A percentile compares a stretch with the other conserved stretches of the same genome.
Conservation (phyloP, 2,113 vertebrate species). For the Poeciliopsis occidentalis region DNA sequence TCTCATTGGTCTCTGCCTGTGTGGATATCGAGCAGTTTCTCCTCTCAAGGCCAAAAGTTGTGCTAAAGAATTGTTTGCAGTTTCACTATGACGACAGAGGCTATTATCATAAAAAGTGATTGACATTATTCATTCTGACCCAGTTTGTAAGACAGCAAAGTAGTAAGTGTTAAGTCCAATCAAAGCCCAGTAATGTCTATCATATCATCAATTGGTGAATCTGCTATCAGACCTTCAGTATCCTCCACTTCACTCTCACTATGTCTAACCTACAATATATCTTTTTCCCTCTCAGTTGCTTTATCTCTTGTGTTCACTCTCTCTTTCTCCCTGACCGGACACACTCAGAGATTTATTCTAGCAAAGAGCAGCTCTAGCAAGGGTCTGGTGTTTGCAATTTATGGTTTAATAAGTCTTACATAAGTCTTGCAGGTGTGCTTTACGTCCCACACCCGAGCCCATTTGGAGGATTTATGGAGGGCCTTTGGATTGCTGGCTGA, state of each 20-base stretch:
- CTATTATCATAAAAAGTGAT: conserved; percentile 26
- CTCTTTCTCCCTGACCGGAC: conserved; percentile 58
- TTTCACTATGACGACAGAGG: conserved; percentile 14
- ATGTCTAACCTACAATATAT: conserved; percentile 56
- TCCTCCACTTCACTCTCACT: conserved; percentile 57
- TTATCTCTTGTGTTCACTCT: conserved; percentile 68
- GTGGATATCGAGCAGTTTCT: conserved; percentile 41
- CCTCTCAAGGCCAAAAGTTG: conserved; percentile 25
- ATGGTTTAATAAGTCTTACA: conserved; percentile 88
- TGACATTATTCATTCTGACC: conserved; percentile 35
- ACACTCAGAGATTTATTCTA: conserved; percentile 79
- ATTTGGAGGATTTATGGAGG: conserved; percentile 84
- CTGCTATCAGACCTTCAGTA: conserved; percentile 53
- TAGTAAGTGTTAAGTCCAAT: conserved; percentile 80
- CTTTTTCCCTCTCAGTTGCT: conserved; percentile 52
- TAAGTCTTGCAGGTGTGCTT: conserved; percentile 89
- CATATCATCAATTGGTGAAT: conserved; percentile 52
- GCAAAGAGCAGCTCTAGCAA: conserved; percentile 72
- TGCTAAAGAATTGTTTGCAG: conserved; percentile 18
- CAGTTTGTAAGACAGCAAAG: conserved; percentile 70
- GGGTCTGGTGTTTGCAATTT: conserved; percentile 82
- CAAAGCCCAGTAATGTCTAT: conserved; percentile 69
- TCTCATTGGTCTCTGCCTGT: conserved; percentile 44
- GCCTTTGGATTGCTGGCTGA: conserved; percentile 84
- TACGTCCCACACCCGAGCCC: conserved; percentile 79